Conservation (phyloP, 1,140 invertebrate genomes). For the Piezodorus guildinii region DNA sequence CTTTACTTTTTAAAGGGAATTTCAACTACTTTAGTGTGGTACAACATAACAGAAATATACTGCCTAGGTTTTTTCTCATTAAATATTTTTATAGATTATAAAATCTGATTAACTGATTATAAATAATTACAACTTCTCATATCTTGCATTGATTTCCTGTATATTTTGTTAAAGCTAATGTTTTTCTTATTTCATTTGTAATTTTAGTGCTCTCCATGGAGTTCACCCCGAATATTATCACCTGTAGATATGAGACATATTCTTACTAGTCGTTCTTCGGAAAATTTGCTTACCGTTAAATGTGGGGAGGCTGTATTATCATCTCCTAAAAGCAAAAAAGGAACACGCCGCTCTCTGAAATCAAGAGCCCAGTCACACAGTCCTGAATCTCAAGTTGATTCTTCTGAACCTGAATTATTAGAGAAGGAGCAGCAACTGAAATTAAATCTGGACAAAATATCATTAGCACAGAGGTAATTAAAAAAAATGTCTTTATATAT, state of each 20-base stretch:
- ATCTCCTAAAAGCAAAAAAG: conserved; percentile 33
- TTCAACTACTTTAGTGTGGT: too few species aligned
- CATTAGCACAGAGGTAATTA: conserved; percentile 17
- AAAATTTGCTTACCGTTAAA: conserved; percentile 34
- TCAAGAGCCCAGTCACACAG: conserved; percentile 24
- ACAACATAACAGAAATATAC: too few species aligned
- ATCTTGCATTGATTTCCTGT: too few species aligned
- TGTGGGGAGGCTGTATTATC: conserved; percentile 26
- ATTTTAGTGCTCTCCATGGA: conserved; percentile 41
- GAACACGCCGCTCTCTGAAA: conserved; percentile 32
- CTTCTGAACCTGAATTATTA: conserved; percentile 4
- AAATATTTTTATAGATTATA: too few species aligned
- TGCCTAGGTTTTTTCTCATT: too few species aligned
- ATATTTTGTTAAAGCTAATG: too few species aligned
- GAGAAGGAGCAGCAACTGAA: conserved; percentile 23
- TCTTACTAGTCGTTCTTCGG: conserved; percentile 38
- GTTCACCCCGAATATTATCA: conserved; percentile 40
- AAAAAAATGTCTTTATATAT: not conserved
- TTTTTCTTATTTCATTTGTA: not conserved
- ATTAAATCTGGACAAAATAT: conserved; percentile 18
- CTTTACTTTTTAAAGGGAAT: too few species aligned
- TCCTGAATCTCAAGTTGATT: conserved; percentile 18
- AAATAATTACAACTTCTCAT: too few species aligned
- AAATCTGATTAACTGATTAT: too few species aligned
- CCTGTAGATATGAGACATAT: conserved; percentile 41